Conservation (phyloP, 1,140 invertebrate species). For the Atta cephalotes region DNA sequence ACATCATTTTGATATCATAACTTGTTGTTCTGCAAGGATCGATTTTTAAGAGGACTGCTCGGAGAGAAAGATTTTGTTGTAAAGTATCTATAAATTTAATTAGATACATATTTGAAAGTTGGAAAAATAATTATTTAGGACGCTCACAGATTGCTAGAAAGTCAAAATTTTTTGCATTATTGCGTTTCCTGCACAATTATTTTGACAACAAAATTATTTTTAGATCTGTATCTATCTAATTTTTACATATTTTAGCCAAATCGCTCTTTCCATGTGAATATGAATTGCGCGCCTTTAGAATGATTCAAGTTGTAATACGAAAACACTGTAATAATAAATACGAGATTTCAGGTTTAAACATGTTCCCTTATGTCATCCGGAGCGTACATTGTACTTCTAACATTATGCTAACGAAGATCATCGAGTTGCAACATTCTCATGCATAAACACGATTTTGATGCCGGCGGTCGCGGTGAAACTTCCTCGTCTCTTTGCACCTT, state of each 20-base stretch:
- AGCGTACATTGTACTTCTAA: not conserved
- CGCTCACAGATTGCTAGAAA: too few species aligned
- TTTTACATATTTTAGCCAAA: too few species aligned
- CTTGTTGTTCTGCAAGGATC: too few species aligned
- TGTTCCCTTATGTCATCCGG: not conserved
- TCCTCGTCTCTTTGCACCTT: not conserved
- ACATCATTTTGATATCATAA: too few species aligned
- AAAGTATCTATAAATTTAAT: too few species aligned
- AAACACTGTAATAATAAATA: not conserved
- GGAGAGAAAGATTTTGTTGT: too few species aligned
- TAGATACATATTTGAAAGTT: not conserved
- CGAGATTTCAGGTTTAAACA: constrained; percentile 3
- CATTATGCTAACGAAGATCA: constrained; percentile 46
- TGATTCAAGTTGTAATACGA: not conserved
- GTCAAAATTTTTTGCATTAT: too few species aligned
- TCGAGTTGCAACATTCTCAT: constrained; percentile 46
- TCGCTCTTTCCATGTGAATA: not conserved
- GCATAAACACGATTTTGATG: constrained; percentile 56
- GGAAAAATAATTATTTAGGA: too few species aligned
- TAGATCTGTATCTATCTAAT: too few species aligned
- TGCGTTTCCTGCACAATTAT: too few species aligned
- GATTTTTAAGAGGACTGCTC: not conserved
- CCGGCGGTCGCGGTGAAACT: constrained; percentile 8
- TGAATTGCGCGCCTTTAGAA: not conserved
- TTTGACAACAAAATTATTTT: too few species aligned